A percentile compares a stretch with the other conserved stretches of the same genome.
These are phyloP conservation scores for Tachysurus vachellii DNA, from an alignment of 2,113 vertebrate genomes.

Conservation along the genomic window DNA sequence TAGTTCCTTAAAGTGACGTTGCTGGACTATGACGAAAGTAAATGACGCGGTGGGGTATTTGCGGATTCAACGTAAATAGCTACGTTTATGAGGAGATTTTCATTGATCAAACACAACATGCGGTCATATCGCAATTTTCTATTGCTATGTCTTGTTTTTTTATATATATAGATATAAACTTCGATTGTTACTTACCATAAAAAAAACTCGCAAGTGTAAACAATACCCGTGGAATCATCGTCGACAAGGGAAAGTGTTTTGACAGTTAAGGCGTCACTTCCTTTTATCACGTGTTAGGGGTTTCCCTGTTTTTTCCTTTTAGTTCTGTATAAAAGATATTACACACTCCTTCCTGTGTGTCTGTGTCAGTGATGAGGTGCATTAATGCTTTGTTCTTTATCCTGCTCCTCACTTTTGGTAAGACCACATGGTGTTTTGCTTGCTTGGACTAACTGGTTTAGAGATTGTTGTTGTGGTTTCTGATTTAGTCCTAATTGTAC, in stretches of 20 bases:
- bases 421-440: not conserved
- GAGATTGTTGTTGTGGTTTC: not conserved
- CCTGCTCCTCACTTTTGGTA: constrained; percentile 39
- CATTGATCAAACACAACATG: not conserved
- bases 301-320: not conserved
- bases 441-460: not conserved
- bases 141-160: not conserved
- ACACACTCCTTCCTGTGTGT: not conserved
- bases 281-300: not conserved
- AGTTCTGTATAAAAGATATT: not conserved
- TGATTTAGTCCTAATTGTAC: not conserved
- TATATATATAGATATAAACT: not conserved
- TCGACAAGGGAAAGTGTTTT: not conserved
- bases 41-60: not conserved
- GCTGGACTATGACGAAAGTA: no score
- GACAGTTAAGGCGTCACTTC: not conserved
- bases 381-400: not conserved
- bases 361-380: not conserved
- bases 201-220: not conserved
- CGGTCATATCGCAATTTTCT: no score
- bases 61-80: no score
- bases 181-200: constrained; percentile 6
- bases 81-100: not conserved
- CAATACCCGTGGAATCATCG: not conserved
- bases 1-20: not conserved